A percentile compares a stretch with the other conserved stretches of the same genome.
These are phyloP conservation scores for Dendrocincla fuliginosa DNA, from an alignment of 2,797 vertebrate species.

Conservation along the genomic window DNA sequence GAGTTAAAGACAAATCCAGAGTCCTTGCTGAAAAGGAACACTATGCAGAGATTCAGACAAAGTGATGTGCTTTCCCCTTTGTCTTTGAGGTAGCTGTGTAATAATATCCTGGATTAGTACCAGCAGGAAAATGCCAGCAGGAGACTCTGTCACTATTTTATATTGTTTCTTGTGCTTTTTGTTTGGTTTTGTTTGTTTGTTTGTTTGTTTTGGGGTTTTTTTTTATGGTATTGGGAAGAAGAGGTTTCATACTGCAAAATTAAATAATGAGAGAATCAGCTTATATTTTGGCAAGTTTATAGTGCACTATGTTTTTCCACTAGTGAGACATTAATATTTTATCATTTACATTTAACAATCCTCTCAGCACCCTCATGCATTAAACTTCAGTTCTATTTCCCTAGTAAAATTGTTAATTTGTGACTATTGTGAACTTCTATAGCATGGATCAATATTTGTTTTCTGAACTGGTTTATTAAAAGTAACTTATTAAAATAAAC, in stretches of 20 bases:
- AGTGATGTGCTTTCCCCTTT: neutral
- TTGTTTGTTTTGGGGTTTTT: neutral
- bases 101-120: neutral
- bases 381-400: neutral
- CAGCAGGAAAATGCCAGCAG: neutral
- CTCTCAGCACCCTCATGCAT: neutral
- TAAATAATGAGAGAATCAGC: neutral
- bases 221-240: neutral
- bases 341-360: neutral
- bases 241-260: neutral
- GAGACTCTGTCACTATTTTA: neutral
- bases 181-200: too few species aligned
- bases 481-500: neutral
- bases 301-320: neutral
- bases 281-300: neutral
- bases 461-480: neutral
- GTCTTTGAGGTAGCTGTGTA: neutral
- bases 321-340: neutral
- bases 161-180: neutral
- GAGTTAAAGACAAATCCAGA: neutral
- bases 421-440: neutral
- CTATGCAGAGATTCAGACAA: neutral
- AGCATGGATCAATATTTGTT: neutral
- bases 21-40: neutral
- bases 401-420: slow-evolving; percentile 20